Conservation (phyloP, 2,888 invertebrate species). For the Aleiodes testaceus region DNA sequence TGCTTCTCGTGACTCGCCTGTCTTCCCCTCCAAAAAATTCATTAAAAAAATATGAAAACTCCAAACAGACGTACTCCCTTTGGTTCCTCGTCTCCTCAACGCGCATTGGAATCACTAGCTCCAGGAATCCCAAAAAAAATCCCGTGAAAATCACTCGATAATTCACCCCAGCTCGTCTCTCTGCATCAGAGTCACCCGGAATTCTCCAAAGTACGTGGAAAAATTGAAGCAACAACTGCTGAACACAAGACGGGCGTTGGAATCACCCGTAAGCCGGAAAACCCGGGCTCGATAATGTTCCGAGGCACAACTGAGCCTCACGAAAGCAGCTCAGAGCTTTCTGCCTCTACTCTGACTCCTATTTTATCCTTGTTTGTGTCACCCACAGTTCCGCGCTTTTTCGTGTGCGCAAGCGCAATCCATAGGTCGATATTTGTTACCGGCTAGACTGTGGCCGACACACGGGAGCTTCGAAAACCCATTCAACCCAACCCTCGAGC, state of each 20-base stretch:
- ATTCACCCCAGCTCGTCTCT: no score
- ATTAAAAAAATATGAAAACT: neutral
- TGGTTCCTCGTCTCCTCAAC: slow-evolving; percentile 50
- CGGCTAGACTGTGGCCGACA: slow-evolving; percentile 3
- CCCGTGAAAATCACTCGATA: no score
- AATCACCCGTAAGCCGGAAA: slow-evolving; percentile 44
- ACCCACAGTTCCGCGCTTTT: slow-evolving; percentile 64
- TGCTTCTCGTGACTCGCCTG: slow-evolving; percentile 17
- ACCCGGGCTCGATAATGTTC: slow-evolving; percentile 36
- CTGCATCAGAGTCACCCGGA: neutral
- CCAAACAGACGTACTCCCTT: slow-evolving; percentile 19
- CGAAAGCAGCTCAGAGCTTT: slow-evolving; percentile 45
- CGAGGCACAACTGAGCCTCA: slow-evolving; percentile 36
- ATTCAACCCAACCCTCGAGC: slow-evolving; percentile 16
- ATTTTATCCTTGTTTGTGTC: slow-evolving; percentile 34
- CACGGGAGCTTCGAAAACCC: slow-evolving; percentile 26
- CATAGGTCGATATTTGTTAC: slow-evolving; percentile 51
- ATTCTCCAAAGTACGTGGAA: neutral
- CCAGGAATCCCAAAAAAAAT: no score
- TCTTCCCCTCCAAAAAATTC: neutral
- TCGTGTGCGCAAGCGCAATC: slow-evolving; percentile 67
- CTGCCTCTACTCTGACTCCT: slow-evolving; percentile 46
- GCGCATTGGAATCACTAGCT: slow-evolving; percentile 68
- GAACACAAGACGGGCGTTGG: slow-evolving; percentile 45
- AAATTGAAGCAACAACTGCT: slow-evolving; percentile 11